These are phyloP conservation scores for Potamilus streckersoni DNA, from an alignment of 1,140 invertebrate genomes.

Conservation along the genomic window DNA sequence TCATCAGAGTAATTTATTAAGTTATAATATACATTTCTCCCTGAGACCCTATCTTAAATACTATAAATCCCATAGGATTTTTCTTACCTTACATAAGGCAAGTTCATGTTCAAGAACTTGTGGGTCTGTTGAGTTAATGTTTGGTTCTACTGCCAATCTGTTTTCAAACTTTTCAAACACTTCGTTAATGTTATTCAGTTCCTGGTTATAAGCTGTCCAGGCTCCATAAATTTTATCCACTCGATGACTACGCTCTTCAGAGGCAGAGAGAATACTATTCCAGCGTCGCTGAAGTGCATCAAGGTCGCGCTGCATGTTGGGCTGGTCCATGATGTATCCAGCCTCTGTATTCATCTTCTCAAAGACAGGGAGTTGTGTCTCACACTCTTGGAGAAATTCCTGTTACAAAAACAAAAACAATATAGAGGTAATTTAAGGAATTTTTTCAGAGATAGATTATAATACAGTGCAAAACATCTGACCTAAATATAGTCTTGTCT, in stretches of 20 bases:
- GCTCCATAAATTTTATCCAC: constrained; percentile 58
- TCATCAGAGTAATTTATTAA: not conserved
- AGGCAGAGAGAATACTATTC: constrained; percentile 52
- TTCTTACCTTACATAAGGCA: constrained; percentile 56
- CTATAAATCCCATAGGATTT: not conserved
- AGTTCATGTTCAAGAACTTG: constrained; percentile 62
- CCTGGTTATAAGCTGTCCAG: constrained; percentile 54
- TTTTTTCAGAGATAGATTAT: not conserved
- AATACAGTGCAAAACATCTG: not conserved
- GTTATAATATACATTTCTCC: not conserved
- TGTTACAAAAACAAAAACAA: constrained; percentile 24
- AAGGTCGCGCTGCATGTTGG: constrained; percentile 63
- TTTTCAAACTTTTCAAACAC: constrained; percentile 56
- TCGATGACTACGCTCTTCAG: constrained; percentile 56
- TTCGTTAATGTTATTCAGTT: constrained; percentile 53
- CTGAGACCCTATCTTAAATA: too few relatives aligned
- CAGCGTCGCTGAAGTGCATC: constrained; percentile 67
- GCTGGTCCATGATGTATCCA: constrained; percentile 72
- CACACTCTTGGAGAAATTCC: constrained; percentile 79
- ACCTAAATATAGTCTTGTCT: not conserved
- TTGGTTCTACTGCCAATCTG: constrained; percentile 52
- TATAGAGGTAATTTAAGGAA: not conserved
- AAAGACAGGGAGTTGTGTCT: constrained; percentile 75
- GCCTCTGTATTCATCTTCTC: constrained; percentile 62
- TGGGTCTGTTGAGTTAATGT: constrained; percentile 55